Base-by-base conservation (phyloP, 2,888 invertebrate species). In the Autographa gamma region DNA sequence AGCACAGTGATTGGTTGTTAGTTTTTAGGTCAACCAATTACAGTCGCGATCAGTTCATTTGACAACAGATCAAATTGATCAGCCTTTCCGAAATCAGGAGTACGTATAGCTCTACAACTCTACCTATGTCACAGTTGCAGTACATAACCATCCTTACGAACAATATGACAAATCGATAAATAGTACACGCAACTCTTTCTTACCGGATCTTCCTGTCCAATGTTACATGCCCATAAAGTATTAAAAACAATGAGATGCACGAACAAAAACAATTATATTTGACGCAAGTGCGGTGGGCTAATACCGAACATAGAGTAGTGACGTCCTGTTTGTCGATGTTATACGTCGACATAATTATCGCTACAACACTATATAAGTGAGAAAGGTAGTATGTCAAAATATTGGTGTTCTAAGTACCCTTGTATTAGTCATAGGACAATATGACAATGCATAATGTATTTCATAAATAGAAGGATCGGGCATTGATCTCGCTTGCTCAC, bases 251-350 rank as follows among this genome's bases (percentile, higher is more conserved):
- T 56, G 2, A 79, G 71, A 73, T 77, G 48, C 48, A 48, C n/a
- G 48, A 8, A 7, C 74, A 61, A 62, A 58, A 69, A n/a, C 84
- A 71, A 86, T 86, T 82, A 84, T 34, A 80, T 82, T 77, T 88
- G 88, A 88, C 88, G 88, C 84, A 86, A 81, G 72, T 65, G 54
- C 52, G 32, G 63, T 69, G 74, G 79, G 67, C 75, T 76, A 76
- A 67, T 72, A 67, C 84, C 81, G 70, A 71, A 80, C 60, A 83
- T 77, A 84, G 84, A 52, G 60, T 43, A 66, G 65, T 85, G 83
- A 85, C 87, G 86, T 79, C 77, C 32, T 60, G 63, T 18, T 81
- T 79, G 85, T 85, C 82, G 83, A 80, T 85, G 85, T 86, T 68
- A 71, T 79, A 69, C 73, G 68, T 74, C 71, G 71, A 74, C 69